Evolutionary conservation across 1,140 invertebrate species (phyloP), one percentile per base, ranked within the genome.

Genomic region (Polypedilum pembai): DNA sequence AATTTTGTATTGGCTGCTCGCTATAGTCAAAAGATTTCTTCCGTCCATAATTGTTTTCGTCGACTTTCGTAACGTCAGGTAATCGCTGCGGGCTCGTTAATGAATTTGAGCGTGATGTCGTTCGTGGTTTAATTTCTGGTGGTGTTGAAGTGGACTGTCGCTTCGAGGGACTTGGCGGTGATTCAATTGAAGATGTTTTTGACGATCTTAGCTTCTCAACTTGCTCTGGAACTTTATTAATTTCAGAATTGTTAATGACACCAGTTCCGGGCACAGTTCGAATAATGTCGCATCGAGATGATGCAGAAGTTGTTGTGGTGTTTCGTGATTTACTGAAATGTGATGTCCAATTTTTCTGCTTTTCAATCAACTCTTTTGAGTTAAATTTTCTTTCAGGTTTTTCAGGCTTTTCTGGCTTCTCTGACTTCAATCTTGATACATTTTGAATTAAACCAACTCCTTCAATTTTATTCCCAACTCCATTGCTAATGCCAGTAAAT

Each of bases 301-400:
- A 86, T 81, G 90, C 88, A 78, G 85, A 90, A 75, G 85, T 88
- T 41, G 87, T 84, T 74, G 84, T 84, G 3, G 87, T 85, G 76
- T 89, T 85, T 15, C 88, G 87, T 7, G 65, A 69, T 82, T 92
- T 93, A 21, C 90, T 90, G 79, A 95, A 95, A 82, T 95, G 93
- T 69, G 91, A 91, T 3, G 92, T 94, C 93, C 93, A 95, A 82
- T 95, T 95, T 78, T 90, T 89, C 78, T 94, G 92, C 78, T 94
- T 94, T 80, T 95, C 92, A 63, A 95, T 94, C 12, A 95, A 82
- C 80, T 94, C 92, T 74, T 92, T 89, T 8, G 88, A 90, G 78
- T 93, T 94, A 75, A 94, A 88, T 77, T 92, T 89, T 40, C 91
- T 84, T 79, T 93, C 91, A 1, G 91, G 91, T 81, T 93, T 93